Conservation (phyloP, 2,113 vertebrate species). For the Odocoileus virginianus region DNA sequence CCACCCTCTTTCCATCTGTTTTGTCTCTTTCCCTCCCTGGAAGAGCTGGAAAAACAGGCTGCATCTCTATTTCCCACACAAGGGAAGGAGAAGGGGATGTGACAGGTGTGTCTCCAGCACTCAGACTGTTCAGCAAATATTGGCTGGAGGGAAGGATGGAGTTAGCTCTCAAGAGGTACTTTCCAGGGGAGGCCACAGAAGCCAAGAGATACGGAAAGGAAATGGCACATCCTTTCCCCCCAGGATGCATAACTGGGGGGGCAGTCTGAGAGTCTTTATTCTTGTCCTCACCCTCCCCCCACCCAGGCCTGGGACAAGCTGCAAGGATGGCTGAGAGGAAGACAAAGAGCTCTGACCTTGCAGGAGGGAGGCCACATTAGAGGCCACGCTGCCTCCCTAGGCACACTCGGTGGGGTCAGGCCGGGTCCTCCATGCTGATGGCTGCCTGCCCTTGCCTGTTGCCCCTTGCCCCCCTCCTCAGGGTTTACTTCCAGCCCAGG, state of each 20-base stretch:
- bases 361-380: background rate
- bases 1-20: background rate
- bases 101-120: conserved; percentile 2
- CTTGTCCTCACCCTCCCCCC: background rate
- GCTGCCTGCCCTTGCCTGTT: background rate
- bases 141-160: background rate
- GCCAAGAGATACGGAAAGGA: background rate
- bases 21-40: background rate
- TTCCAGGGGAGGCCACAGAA: background rate
- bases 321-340: background rate
- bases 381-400: background rate
- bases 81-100: background rate
- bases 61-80: background rate
- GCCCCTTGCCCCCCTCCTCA: background rate
- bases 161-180: background rate
- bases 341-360: background rate
- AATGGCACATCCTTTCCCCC: background rate
- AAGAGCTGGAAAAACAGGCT: background rate
- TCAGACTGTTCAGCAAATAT: background rate
- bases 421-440: background rate
- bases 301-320: background rate
- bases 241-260: background rate
- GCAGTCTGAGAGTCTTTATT: background rate
- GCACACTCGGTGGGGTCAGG: background rate
- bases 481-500: background rate